A percentile compares a stretch with the other conserved stretches of the same genome.
phyloP scores from a whole-genome alignment of 2,113 vertebrate genomes.

The Microtus oregoni region DNA sequence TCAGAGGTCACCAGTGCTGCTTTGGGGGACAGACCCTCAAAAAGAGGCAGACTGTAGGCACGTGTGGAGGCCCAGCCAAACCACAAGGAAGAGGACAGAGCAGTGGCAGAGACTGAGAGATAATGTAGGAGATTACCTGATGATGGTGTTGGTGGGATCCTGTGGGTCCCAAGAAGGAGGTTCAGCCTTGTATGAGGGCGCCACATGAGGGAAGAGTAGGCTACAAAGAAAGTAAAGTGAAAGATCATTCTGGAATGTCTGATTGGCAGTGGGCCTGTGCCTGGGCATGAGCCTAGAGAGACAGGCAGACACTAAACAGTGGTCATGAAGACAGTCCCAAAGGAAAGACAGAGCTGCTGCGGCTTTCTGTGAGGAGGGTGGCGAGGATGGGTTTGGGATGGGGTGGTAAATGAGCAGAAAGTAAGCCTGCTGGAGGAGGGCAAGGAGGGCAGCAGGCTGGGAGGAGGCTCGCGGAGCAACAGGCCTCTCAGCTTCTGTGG shows the following conservation, averaged over 20 bases:
- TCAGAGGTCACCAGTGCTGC: no score
- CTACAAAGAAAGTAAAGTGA: neutral
- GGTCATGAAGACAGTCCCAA: neutral
- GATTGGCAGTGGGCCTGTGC: neutral
- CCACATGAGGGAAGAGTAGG: neutral
- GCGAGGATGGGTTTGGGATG: neutral
- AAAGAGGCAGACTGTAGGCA: neutral
- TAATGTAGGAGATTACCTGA: neutral
- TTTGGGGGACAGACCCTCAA: neutral
- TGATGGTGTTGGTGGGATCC: neutral
- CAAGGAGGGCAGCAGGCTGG: neutral
- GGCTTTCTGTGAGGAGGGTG: neutral
- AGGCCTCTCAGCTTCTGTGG: neutral
- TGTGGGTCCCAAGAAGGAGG: neutral
- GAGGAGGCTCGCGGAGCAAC: rapidly evolving
- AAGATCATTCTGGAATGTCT: neutral
- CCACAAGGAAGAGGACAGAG: neutral
- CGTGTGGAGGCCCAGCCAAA: neutral
- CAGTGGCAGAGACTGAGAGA: neutral
- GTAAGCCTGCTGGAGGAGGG: neutral
- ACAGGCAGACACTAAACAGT: neutral
- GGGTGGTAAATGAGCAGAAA: neutral
- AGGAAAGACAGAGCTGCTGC: neutral
- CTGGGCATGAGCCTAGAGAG: neutral
- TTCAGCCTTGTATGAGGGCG: neutral